Percentiles rank a stretch among this genome's conserved stretches.
Evolutionary conservation across 2,888 invertebrate genomes (phyloP).

Genomic region (Tetragonisca angustula): DNA sequence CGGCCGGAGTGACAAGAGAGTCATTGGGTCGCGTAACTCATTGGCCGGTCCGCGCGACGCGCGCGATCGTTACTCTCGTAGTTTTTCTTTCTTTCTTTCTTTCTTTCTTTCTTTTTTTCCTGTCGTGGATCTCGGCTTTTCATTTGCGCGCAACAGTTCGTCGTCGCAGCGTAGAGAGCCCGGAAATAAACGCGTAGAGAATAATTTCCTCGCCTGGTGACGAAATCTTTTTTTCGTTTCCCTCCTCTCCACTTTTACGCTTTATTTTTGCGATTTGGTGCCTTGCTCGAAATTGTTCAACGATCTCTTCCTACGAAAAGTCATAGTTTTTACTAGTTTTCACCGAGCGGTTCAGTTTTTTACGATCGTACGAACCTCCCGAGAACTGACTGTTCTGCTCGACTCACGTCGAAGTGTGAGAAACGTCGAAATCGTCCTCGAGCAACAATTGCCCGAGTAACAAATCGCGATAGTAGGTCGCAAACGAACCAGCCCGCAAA

Average conservation of each 20-base stretch:
- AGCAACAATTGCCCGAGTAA: not conserved
- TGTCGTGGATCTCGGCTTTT: not conserved
- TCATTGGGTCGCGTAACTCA: slow-evolving; percentile 1
- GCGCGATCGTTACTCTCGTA: not conserved
- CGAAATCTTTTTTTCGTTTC: not conserved
- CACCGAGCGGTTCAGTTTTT: not conserved
- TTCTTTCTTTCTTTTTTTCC: not conserved
- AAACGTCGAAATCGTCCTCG: not conserved
- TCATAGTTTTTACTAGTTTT: not conserved
- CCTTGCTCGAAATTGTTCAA: not conserved
- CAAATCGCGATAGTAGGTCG: not conserved
- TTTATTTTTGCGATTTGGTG: not conserved
- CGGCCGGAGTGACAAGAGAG: not conserved
- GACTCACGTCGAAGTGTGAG: not conserved
- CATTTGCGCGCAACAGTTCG: not conserved
- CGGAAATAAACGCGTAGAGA: slow-evolving; percentile 3
- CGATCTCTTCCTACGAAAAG: not conserved
- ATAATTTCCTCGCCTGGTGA: not conserved
- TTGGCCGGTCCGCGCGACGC: not conserved
- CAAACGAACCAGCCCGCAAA: slow-evolving; percentile 11
- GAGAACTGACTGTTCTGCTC: not conserved
- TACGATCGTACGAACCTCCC: not conserved
- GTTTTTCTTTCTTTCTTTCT: not conserved
- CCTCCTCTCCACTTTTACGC: not conserved
- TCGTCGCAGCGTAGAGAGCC: not conserved